Base-by-base conservation (phyloP, 2,888 invertebrate genomes). In the Drosophila mettleri region DNA sequence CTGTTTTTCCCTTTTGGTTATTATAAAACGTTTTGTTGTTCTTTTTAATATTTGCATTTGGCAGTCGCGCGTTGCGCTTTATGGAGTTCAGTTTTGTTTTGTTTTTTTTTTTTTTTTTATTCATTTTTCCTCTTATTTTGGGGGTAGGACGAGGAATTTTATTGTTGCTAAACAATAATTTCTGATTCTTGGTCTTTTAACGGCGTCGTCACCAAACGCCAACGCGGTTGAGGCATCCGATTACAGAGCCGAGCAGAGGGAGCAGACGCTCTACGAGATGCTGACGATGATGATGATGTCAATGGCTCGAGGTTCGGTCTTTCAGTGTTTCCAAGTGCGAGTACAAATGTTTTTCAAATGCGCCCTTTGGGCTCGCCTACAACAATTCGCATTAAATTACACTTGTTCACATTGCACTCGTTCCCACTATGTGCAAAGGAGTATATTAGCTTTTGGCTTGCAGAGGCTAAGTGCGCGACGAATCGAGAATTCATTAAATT, bases 121-220 rank as follows among this genome's bases (percentile, higher is more conserved):
- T 34, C 8, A n/a, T 36, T 36, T 38, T 18, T 38, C 10, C 27
- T 6, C 27, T 55, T 64, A 67, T 83, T 86, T 86, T 63, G 82
- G 86, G 69, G 67, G 69, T 82, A 63, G 69, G 55, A 69, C 58
- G 46, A 63, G 43, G 66, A 41, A 57, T 65, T 73, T 82, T 88
- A 80, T 80, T 83, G 83, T 88, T 69, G 83, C 88, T 86, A 80
- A 88, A 88, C 88, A 83, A 86, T 80, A 67, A 86, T 86, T 83
- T 82, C 74, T 82, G 86, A 86, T 83, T 88, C 83, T 86, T 82
- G 71, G 78, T 71, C 67, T 80, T 74, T 54, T 64, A 74, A 65
- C 69, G 82, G 61, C 69, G 67, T 68, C 82, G 81, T 53, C 74
- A 65, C 48, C 79, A 74, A 74, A 77, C 74, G 77, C 73, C 78